phyloP scores from a whole-genome alignment of 2,113 vertebrate species.

The Anarrhichthys ocellatus region DNA sequence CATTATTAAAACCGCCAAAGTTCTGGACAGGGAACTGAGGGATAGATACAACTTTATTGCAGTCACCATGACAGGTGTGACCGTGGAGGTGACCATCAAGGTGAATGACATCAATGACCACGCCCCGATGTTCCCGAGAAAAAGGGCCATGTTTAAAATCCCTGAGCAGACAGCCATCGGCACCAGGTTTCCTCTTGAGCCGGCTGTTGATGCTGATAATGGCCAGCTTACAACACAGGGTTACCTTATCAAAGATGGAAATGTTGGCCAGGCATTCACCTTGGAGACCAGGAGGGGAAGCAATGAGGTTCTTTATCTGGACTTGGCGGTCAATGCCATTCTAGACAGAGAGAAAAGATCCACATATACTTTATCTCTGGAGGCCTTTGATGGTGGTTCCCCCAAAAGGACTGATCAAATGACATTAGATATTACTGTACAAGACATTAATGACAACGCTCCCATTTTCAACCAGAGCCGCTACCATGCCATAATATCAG shows the following conservation, averaged over 20 bases:
- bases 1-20: slow-evolving; percentile 94
- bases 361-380: slow-evolving; percentile 88
- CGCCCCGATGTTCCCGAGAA: slow-evolving; percentile 87
- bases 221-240: slow-evolving; percentile 91
- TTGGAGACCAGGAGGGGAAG: slow-evolving; percentile 91
- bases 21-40: slow-evolving; percentile 92
- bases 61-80: slow-evolving; percentile 94
- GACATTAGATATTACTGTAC: slow-evolving; percentile 88
- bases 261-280: slow-evolving; percentile 90
- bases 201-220: slow-evolving; percentile 93
- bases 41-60: slow-evolving; percentile 96
- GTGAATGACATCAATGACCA: slow-evolving; percentile 98
- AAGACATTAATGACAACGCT: slow-evolving; percentile 97
- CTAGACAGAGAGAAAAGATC: slow-evolving; percentile 93
- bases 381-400: slow-evolving; percentile 95
- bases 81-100: slow-evolving; percentile 92
- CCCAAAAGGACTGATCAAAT: slow-evolving; percentile 91
- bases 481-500: slow-evolving; percentile 94
- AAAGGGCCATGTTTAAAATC: slow-evolving; percentile 86
- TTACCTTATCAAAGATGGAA: slow-evolving; percentile 91
- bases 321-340: slow-evolving; percentile 88
- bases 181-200: slow-evolving; percentile 92
- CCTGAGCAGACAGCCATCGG: slow-evolving; percentile 92
- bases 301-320: slow-evolving; percentile 89
- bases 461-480: slow-evolving; percentile 98